Evolutionary conservation across 2,797 vertebrate genomes (phyloP).

Genomic region (Manis javanica): DNA sequence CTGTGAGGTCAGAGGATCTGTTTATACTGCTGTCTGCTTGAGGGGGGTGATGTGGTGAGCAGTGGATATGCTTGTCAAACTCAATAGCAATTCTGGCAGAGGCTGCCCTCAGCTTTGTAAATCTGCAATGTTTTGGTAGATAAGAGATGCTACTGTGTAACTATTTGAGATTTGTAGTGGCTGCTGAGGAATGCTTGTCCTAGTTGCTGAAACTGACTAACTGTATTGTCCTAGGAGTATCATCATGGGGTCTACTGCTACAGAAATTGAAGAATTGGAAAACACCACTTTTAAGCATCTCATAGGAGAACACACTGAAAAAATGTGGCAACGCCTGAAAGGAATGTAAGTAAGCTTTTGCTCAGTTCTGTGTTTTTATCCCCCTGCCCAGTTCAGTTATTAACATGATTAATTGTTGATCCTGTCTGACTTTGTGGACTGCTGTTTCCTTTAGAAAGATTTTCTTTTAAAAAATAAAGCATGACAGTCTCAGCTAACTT

Average conservation of each 20-base stretch:
- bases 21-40: constrained; percentile 81
- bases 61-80: constrained; percentile 83
- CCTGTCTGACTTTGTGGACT: constrained; percentile 54
- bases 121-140: constrained; percentile 82
- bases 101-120: constrained; percentile 81
- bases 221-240: constrained; percentile 84
- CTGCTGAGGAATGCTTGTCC: constrained; percentile 86
- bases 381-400: constrained; percentile 37
- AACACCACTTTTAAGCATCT: constrained; percentile 89
- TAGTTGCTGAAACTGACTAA: constrained; percentile 85
- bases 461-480: constrained; percentile 42
- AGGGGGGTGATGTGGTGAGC: constrained; percentile 26
- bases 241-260: constrained; percentile 90
- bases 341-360: constrained; percentile 92
- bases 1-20: constrained; percentile 86
- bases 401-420: constrained; percentile 68
- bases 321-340: constrained; percentile 93
- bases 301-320: constrained; percentile 91
- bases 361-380: constrained; percentile 77
- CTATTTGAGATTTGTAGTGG: constrained; percentile 81
- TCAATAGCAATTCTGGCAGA: constrained; percentile 81
- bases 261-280: constrained; percentile 88
- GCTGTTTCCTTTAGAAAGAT: not conserved
- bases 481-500: constrained; percentile 47
- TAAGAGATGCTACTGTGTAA: constrained; percentile 82